These are phyloP conservation scores for Clavelina lepadiformis DNA, from an alignment of 23 tunicate genomes.

Conservation along the genomic window DNA sequence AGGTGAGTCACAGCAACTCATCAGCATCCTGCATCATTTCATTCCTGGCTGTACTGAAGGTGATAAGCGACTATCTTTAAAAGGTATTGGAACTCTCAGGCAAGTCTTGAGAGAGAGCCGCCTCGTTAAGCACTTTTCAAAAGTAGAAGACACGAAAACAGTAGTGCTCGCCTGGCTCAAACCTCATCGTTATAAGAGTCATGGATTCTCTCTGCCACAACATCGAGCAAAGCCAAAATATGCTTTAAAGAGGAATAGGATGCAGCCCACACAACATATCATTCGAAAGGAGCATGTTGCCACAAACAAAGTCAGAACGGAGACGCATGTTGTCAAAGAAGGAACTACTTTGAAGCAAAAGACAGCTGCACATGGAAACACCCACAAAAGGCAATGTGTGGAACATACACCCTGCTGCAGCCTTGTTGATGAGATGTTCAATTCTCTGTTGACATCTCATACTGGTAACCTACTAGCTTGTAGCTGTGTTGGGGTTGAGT, in stretches of 20 bases:
- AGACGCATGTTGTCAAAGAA: background rate
- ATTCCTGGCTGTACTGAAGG: conserved; percentile 18
- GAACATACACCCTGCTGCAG: conserved; percentile 1
- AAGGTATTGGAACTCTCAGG: background rate
- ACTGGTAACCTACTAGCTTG: conserved; percentile 5
- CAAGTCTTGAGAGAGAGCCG: conserved; percentile 14
- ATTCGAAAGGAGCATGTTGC: no score
- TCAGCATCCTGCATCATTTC: conserved; percentile 19
- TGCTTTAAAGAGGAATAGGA: conserved; percentile 15
- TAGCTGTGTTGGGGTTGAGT: conserved; percentile 5
- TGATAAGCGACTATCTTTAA: conserved; percentile 13
- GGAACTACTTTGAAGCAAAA: no score
- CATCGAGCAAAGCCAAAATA: no score
- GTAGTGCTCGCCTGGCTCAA: conserved; percentile 27
- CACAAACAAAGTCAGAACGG: no score
- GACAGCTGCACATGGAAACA: no score
- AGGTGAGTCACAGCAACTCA: conserved; percentile 3
- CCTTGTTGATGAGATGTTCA: conserved; percentile 15
- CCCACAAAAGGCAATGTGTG: background rate
- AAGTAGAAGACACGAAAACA: conserved; percentile 7
- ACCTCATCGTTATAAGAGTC: conserved; percentile 20
- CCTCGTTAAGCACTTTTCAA: background rate
- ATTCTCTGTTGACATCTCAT: conserved; percentile 11
- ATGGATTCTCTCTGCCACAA: background rate
- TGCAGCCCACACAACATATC: conserved; percentile 3